Evolutionary conservation across 2,888 invertebrate species (phyloP).

Genomic region (Melinaea menophilus): DNA sequence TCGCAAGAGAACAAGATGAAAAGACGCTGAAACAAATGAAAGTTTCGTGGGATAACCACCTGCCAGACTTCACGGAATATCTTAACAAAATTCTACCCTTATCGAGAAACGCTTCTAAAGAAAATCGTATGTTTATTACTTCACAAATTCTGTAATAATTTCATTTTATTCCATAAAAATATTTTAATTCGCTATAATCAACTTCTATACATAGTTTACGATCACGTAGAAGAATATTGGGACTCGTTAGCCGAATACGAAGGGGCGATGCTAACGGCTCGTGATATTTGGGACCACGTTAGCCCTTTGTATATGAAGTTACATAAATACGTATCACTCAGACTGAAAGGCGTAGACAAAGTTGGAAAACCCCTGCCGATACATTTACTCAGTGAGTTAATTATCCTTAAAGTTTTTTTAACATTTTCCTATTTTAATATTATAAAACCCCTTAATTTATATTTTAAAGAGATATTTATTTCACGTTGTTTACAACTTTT

Average conservation of each 20-base stretch:
- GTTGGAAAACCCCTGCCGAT: conserved; percentile 69
- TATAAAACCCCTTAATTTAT: neutral
- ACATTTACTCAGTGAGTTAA: conserved; percentile 71
- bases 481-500: too few species aligned
- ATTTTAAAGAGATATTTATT: too few species aligned
- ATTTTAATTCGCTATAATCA: neutral
- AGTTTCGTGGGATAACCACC: conserved; percentile 64
- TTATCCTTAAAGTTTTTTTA: conserved; percentile 8
- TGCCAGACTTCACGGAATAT: conserved; percentile 61
- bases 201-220: conserved; percentile 47
- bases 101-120: conserved; percentile 62
- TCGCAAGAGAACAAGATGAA: conserved; percentile 63
- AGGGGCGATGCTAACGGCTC: conserved; percentile 68
- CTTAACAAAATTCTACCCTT: conserved; percentile 65
- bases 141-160: neutral
- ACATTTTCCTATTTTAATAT: neutral
- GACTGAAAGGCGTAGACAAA: conserved; percentile 68
- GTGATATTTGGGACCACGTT: conserved; percentile 75
- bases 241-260: conserved; percentile 73
- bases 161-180: neutral
- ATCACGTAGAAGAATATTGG: conserved; percentile 75
- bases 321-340: conserved; percentile 71
- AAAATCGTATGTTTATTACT: conserved; percentile 55
- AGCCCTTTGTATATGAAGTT: conserved; percentile 76
- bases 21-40: conserved; percentile 57